Percentiles rank a stretch among this genome's conserved stretches.
These are phyloP conservation scores for Burhinus bistriatus DNA, from an alignment of 2,113 vertebrate species.

Conservation along the genomic window DNA sequence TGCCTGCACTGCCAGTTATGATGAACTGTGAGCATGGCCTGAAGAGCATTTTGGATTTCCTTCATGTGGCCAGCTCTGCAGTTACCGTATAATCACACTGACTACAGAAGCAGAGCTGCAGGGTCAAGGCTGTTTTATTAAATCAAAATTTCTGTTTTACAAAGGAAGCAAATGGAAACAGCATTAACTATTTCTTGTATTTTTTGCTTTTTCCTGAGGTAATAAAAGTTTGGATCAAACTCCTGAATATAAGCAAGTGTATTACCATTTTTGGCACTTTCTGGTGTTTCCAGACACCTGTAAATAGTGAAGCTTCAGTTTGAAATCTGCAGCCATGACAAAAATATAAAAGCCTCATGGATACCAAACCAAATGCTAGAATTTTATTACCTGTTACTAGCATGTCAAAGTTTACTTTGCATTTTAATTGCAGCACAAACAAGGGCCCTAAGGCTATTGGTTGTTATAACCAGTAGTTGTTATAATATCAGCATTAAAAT, in stretches of 20 bases:
- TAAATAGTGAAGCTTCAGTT: background rate
- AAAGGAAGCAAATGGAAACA: background rate
- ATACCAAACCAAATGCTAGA: background rate
- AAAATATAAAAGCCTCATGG: background rate
- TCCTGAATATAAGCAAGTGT: background rate
- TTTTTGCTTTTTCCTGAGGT: background rate
- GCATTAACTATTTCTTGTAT: background rate
- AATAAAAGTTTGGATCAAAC: background rate
- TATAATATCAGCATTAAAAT: background rate
- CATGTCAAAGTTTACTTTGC: background rate
- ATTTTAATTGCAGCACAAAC: background rate
- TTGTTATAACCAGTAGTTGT: background rate
- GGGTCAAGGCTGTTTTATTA: background rate
- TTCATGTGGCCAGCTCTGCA: background rate
- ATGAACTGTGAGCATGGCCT: background rate
- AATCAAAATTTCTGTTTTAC: background rate
- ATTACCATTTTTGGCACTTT: background rate
- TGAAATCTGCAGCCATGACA: background rate
- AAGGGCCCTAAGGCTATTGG: background rate
- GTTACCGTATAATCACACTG: background rate
- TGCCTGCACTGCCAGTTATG: background rate
- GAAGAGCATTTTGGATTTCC: background rate
- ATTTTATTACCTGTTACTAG: background rate
- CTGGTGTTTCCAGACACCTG: background rate
- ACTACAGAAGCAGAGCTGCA: background rate